Evolutionary conservation across 2,113 vertebrate species (phyloP).

Genomic region (Oncorhynchus gorbuscha): DNA sequence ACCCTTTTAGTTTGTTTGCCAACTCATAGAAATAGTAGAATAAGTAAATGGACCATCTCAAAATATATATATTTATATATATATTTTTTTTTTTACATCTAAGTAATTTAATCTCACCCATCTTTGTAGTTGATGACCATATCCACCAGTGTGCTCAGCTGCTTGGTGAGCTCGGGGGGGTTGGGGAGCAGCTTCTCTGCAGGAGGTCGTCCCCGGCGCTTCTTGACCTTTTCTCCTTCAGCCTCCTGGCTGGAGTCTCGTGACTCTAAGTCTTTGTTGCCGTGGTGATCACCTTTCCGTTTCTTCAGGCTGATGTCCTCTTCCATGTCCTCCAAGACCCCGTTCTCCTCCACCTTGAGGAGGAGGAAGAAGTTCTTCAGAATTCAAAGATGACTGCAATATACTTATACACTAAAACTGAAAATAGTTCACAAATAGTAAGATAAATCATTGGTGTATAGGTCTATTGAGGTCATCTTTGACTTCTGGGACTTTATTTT

Average conservation of each 20-base stretch:
- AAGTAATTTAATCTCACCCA: constrained; percentile 72
- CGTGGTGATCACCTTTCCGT: constrained; percentile 85
- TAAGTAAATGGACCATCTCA: too few relatives aligned
- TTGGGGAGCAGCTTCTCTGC: constrained; percentile 96
- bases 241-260: constrained; percentile 75
- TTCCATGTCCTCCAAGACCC: constrained; percentile 94
- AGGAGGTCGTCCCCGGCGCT: constrained; percentile 92
- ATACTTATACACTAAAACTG: too few relatives aligned
- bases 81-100: too few relatives aligned
- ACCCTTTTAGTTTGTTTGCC: too few relatives aligned
- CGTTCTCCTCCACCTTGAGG: constrained; percentile 82
- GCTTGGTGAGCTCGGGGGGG: constrained; percentile 93
- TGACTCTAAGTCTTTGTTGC: constrained; percentile 80
- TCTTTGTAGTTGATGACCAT: constrained; percentile 99
- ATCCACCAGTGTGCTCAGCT: constrained; percentile 95
- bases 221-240: constrained; percentile 88
- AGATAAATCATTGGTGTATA: too few relatives aligned
- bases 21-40: too few relatives aligned
- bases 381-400: too few relatives aligned
- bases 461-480: too few relatives aligned
- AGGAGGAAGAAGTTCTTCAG: constrained; percentile 12
- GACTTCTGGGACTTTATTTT: too few relatives aligned
- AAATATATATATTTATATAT: too few relatives aligned
- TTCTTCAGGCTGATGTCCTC: constrained; percentile 93
- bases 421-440: too few relatives aligned